Conservation (phyloP, 2,888 invertebrate genomes). For the Bellardia bayeri region DNA sequence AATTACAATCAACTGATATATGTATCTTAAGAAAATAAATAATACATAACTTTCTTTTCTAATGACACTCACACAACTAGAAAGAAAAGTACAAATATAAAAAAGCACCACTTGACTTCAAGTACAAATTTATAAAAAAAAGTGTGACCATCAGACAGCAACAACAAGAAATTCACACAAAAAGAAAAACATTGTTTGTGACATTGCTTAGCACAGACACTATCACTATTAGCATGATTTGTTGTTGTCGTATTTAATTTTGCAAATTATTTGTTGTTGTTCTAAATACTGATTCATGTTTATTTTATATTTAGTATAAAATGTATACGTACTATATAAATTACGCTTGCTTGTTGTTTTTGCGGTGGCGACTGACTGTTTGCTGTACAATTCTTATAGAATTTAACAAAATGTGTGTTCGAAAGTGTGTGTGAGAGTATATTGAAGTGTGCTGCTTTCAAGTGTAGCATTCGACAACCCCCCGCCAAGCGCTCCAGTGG, state of each 20-base stretch:
- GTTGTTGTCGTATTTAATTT: background rate
- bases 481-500: conserved; percentile 93
- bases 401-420: background rate
- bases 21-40: background rate
- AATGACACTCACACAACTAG: background rate
- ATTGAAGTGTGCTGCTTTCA: conserved; percentile 38
- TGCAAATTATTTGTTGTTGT: conserved; percentile 6
- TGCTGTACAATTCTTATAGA: background rate
- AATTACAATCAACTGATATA: background rate
- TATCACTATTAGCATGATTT: conserved; percentile 35
- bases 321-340: too few species aligned
- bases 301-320: background rate
- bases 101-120: background rate
- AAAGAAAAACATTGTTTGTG: conserved; percentile 10
- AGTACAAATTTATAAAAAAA: background rate
- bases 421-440: background rate
- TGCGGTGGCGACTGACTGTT: background rate
- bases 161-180: conserved; percentile 7
- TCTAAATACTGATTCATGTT: conserved; percentile 38
- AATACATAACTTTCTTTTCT: background rate
- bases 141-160: background rate
- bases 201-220: conserved; percentile 47
- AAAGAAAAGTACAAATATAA: background rate
- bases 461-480: conserved; percentile 76
- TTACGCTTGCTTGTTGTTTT: background rate